These are phyloP conservation scores for Maconellicoccus hirsutus DNA, from an alignment of 1,140 invertebrate genomes.

Conservation along the genomic window DNA sequence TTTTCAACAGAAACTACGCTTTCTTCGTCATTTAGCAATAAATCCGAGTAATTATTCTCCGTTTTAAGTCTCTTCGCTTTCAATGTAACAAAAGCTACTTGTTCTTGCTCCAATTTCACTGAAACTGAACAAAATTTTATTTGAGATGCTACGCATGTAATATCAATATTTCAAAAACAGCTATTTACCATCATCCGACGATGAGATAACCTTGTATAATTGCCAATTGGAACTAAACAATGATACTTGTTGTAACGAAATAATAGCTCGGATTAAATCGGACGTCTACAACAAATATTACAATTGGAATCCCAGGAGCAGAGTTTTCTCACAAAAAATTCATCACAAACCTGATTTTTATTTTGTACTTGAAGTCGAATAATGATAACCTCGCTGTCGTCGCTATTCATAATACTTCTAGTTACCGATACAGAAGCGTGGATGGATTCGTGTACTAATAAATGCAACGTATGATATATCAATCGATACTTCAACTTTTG, in stretches of 20 bases:
- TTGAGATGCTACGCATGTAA: neutral
- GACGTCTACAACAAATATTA: conserved; percentile 38
- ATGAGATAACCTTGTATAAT: conserved; percentile 35
- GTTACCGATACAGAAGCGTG: conserved; percentile 43
- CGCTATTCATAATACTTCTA: conserved; percentile 38
- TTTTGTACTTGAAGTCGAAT: conserved; percentile 51
- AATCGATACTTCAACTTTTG: conserved; percentile 46
- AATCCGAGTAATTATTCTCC: conserved; percentile 33
- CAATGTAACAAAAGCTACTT: conserved; percentile 40
- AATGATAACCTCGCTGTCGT: conserved; percentile 39
- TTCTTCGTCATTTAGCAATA: neutral
- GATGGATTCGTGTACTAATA: conserved; percentile 56
- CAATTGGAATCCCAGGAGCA: too few relatives aligned
- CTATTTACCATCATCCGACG: conserved; percentile 35
- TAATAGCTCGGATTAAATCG: conserved; percentile 44
- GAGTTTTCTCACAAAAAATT: too few relatives aligned
- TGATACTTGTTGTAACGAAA: conserved; percentile 44
- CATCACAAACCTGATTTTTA: conserved; percentile 41
- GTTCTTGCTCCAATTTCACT: conserved; percentile 36
- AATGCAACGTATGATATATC: conserved; percentile 51
- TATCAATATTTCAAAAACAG: conserved; percentile 30
- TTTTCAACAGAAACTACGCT: neutral
- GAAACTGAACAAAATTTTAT: conserved; percentile 22
- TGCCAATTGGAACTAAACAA: conserved; percentile 44
- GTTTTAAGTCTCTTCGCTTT: conserved; percentile 35